These are phyloP conservation scores for Psix sp. DNA, from an alignment of 1,140 invertebrate species.

Conservation along the genomic window DNA sequence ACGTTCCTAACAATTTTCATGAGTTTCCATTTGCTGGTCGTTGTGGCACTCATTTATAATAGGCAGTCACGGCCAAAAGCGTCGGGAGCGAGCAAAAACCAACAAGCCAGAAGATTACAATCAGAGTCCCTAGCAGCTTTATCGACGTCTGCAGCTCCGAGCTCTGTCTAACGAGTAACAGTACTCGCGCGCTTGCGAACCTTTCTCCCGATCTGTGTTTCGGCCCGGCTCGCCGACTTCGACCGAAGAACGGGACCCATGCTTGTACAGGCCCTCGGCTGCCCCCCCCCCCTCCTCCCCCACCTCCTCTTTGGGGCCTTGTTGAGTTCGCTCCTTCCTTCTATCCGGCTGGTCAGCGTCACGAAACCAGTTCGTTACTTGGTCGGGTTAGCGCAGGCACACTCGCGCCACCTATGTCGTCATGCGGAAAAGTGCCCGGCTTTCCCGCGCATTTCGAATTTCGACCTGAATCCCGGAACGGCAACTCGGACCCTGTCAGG, in stretches of 20 bases:
- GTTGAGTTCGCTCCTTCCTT: not conserved
- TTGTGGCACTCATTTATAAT: too few relatives aligned
- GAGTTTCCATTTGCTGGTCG: too few relatives aligned
- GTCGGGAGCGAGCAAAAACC: slow-evolving; percentile 3
- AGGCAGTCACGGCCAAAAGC: not conserved
- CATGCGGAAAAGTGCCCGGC: slow-evolving; percentile 21
- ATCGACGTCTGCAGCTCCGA: slow-evolving; percentile 13
- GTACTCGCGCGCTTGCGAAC: slow-evolving; percentile 46
- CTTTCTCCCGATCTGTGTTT: slow-evolving; percentile 25
- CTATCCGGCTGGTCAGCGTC: slow-evolving; percentile 15
- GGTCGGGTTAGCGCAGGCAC: slow-evolving; percentile 5
- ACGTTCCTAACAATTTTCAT: too few relatives aligned
- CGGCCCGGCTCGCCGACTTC: slow-evolving; percentile 17
- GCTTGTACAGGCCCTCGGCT: slow-evolving; percentile 12
- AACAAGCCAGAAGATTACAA: slow-evolving; percentile 32
- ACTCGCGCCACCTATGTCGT: slow-evolving; percentile 24
- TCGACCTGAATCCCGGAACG: slow-evolving; percentile 22
- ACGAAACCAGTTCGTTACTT: slow-evolving; percentile 24
- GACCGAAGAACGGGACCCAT: slow-evolving; percentile 44
- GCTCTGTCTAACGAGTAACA: slow-evolving; percentile 38
- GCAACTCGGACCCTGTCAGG: too few relatives aligned
- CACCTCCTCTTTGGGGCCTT: not conserved
- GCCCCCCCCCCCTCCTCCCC: not conserved
- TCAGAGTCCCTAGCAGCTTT: slow-evolving; percentile 34
- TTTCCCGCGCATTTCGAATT: slow-evolving; percentile 38